Conservation (phyloP, 2,797 vertebrate species). For the Hybognathus amarus region DNA sequence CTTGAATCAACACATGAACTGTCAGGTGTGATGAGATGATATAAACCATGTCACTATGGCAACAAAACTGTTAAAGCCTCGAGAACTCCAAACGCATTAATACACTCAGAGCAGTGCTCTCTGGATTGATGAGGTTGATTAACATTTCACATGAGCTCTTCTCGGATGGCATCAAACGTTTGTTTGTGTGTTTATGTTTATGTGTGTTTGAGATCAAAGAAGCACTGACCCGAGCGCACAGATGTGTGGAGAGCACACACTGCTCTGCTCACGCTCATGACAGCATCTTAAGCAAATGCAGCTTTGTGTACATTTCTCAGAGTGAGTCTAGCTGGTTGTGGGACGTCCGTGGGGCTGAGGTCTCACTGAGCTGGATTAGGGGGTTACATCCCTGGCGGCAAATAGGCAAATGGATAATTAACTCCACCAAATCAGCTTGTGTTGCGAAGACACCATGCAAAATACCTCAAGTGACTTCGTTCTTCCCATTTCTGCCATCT, state of each 20-base stretch:
- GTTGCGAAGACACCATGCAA: not conserved
- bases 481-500: not conserved
- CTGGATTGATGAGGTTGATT: constrained; percentile 38
- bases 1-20: constrained; percentile 1
- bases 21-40: constrained; percentile 10
- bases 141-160: constrained; percentile 43
- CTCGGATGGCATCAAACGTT: constrained; percentile 28
- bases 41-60: constrained; percentile 1
- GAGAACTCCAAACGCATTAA: constrained; percentile 32
- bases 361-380: constrained; percentile 61
- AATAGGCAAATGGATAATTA: constrained; percentile 73
- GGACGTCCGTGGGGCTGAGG: constrained; percentile 59
- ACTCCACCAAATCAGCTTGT: constrained; percentile 58
- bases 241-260: constrained; percentile 62
- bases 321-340: constrained; percentile 59
- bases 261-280: constrained; percentile 58
- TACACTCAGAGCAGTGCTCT: constrained; percentile 17
- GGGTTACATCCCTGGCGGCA: constrained; percentile 63
- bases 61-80: constrained; percentile 1
- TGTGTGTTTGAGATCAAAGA: constrained; percentile 39
- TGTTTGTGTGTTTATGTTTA: constrained; percentile 29
- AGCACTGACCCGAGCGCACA: constrained; percentile 44
- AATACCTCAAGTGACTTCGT: not conserved
- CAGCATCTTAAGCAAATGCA: constrained; percentile 70
- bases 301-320: constrained; percentile 77